Evolutionary conservation across 2,888 invertebrate species (phyloP), one percentile per base, ranked within the genome.

Genomic region (Myopa testacea): DNA sequence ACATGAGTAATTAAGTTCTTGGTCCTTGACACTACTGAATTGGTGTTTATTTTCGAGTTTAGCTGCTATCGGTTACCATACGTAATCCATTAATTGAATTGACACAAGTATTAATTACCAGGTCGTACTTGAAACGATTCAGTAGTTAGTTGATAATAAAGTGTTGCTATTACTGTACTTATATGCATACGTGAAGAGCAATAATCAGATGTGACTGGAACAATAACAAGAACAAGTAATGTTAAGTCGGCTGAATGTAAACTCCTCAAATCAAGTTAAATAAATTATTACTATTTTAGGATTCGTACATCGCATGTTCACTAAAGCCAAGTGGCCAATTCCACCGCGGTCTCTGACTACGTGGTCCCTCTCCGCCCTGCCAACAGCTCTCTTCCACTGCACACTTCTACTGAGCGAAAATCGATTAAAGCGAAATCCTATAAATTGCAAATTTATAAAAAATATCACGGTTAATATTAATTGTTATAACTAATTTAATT

Each of bases 401-500:
- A 72, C 40, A 58, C 52, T 34, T 65, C 65, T 68, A 50, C 58
- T 60, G 65, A 45, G 75, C 60, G 37, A 60, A 37, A 69, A 50
- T 8, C 40, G 16, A 60, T 58, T 55, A 26, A 68, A 60, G 34
- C 7, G 14, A 40, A 34, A 58, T 58, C 34, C 52, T 75, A 68
- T 68, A 69, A 75, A 60, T 55, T 71, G 50, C 19, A 76, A 65
- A 65, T 76, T 71, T 71, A 71, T 63, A 76, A 68, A 37, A 62
- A 63, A 68, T 7, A 38, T 14, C 38, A 37, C 37, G 14, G 52
- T 76, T 65, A 69, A 40, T 45, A 19, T 63, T 45, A 69, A 68
- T 71, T 76, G 52, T 70, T 70, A 76, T 58, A 16, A 76, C 58
- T 76, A 76, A 71, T 71, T 71, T 71, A 70, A 63, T 55, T 76